phyloP scores from a whole-genome alignment of 2,888 invertebrate genomes.

The Cephus rjabovi region DNA sequence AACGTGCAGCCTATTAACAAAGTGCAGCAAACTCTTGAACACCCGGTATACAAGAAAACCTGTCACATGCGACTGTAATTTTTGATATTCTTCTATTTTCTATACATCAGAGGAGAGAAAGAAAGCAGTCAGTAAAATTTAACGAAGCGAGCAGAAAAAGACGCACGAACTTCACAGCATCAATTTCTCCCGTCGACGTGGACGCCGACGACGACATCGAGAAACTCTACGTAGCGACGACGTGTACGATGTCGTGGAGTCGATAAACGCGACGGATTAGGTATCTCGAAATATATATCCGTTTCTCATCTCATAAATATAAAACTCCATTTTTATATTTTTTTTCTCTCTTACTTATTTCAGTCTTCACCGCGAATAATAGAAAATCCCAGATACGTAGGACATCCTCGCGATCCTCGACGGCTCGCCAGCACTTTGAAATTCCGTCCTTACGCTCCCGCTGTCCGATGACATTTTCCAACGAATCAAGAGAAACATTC shows the following conservation, averaged over 20 bases:
- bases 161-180: neutral
- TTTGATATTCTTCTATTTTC: neutral
- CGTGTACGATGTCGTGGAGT: neutral
- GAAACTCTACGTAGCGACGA: neutral
- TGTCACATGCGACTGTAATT: neutral
- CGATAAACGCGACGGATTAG: neutral
- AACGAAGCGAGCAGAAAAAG: neutral
- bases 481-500: neutral
- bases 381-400: neutral
- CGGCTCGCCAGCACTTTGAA: neutral
- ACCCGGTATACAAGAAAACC: neutral
- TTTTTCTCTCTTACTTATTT: neutral
- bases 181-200: neutral
- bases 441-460: neutral
- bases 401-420: neutral
- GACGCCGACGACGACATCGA: neutral
- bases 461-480: neutral
- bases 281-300: neutral
- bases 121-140: neutral
- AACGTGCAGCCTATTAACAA: neutral
- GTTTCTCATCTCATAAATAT: neutral
- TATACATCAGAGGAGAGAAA: neutral
- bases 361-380: neutral
- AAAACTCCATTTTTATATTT: neutral
- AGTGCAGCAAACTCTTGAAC: neutral